Evolutionary conservation across 2,888 invertebrate genomes (phyloP), one percentile per base, ranked within the genome.

Genomic region (Gastrophysa polygoni): DNA sequence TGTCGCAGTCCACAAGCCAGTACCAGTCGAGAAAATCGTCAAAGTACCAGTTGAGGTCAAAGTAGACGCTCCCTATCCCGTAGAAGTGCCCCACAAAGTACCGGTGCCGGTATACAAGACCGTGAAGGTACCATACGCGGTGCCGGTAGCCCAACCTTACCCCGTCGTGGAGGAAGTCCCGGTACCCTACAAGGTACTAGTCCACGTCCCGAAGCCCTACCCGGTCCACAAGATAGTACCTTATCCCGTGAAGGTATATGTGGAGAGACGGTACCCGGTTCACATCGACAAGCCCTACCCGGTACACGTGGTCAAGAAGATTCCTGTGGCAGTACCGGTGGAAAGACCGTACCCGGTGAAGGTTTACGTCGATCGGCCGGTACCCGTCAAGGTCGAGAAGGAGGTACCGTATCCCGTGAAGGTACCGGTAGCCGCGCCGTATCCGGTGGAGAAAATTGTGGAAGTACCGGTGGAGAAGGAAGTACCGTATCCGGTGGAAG

Each of bases 391-490:
- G 68, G 55, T 87, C 1, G 91, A 91, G 66, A 91, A 91, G 77
- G 91, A 89, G 38, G 89, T 91, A 68, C 92, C 92, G 24, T 88
- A 88, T 72, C 85, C 85, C 51, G 91, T 92, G 5, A 91, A 91
- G 77, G 90, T 91, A 21, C 90, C 86, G 7, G 86, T 88, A 34
- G 90, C 91, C 14, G 87, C 85, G 7, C 91, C 90, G 18, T 91
- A 89, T 78, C 88, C 88, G 17, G 88, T 89, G 0, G 86, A 88
- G 73, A 88, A 87, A 75, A 83, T 89, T 70, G 87, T 91, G 10
- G 89, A 90, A 79, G 87, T 82, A 11, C 89, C 89, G 24, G 91
- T 91, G n/a, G 87, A 89, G 73, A 90, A 89, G 8, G 88, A 89
- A 61, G 86, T 88, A 75, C 89, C 89, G 59, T 89, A 87, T 80